Evolutionary conservation across 1,140 invertebrate species (phyloP), one percentile per base, ranked within the genome.

Genomic region (Bombus cullumanus): DNA sequence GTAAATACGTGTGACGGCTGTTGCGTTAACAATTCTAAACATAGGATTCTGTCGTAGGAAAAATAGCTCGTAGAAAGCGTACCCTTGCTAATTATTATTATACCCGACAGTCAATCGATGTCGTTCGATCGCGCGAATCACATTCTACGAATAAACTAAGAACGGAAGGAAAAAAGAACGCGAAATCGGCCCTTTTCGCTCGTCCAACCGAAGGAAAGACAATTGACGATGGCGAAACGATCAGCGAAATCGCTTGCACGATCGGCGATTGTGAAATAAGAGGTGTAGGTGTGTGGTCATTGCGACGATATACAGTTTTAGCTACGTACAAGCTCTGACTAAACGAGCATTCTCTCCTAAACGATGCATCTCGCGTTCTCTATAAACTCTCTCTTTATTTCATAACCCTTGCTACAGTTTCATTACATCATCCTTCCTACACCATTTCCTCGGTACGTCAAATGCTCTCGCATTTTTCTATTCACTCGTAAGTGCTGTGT

Each of bases 61-160:
- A 81, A 81, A 85, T 81, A 85, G 71, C 84, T 85, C 71, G 84
- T 81, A 81, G 62, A 85, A 85, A 81, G 83, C 83, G 43, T 74
- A 66, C 78, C 43, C 69, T 57, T 81, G 68, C 69, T 81, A 74
- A 79, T 68, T 43, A 13, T 66, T 68, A 81, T 66, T 68, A 81
- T 69, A 78, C 47, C 75, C 82, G 62, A 83, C 12, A n/a, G 28
- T 76, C 39, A 31, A 86, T 39, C 79, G 43, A 34, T 68, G 53
- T 47, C 47, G 28, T 31, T 62, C 47, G 31, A 47, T 43, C 78
- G 37, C 62, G 9, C 43, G 72, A 28, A n/a, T 64, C 47, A 34
- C 81, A 31, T 59, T 13, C 34, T 43, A 73, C 28, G 57, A 22
- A 83, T 78, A 68, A 79, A 73, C 18, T 31, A 47, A 39, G 68